These are phyloP conservation scores for Petrocephalus zakoni DNA, from an alignment of 2,113 vertebrate species.

Conservation along the genomic window DNA sequence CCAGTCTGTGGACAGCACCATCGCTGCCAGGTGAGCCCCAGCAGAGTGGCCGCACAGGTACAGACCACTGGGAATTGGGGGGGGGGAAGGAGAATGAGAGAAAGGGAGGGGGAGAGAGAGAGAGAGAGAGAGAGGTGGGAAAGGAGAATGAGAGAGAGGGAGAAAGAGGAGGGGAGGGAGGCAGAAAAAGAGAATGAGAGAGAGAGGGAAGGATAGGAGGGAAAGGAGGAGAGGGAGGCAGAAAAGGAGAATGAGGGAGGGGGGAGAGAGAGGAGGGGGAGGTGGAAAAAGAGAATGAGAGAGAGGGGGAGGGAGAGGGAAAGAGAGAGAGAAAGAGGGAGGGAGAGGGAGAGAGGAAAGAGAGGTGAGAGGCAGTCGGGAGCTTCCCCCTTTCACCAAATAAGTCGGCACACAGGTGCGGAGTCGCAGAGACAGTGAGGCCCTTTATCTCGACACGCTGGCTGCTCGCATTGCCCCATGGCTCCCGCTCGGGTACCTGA, in stretches of 20 bases:
- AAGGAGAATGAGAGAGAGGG: too few relatives aligned
- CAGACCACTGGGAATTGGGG: constrained; percentile 62
- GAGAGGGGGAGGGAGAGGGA: too few relatives aligned
- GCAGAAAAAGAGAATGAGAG: too few relatives aligned
- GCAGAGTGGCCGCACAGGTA: constrained; percentile 92
- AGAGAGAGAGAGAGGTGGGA: too few relatives aligned
- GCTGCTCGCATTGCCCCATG: background rate
- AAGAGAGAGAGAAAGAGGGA: background rate
- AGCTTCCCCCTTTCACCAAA: background rate
- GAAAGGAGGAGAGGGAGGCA: too few relatives aligned
- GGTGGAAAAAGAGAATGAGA: too few relatives aligned
- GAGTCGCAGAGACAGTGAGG: background rate
- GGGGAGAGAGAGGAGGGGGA: too few relatives aligned
- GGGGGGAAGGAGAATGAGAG: rapidly evolving
- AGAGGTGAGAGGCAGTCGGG: background rate
- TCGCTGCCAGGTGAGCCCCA: constrained; percentile 82
- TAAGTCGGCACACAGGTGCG: too few relatives aligned
- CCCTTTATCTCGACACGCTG: background rate
- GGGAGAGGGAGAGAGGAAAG: too few relatives aligned
- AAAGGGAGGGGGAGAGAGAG: rapidly evolving
- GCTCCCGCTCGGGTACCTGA: constrained; percentile 56
- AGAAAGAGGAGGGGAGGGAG: too few relatives aligned
- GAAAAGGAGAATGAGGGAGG: too few relatives aligned
- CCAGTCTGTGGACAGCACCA: constrained; percentile 84
- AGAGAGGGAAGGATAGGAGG: too few relatives aligned